These are phyloP conservation scores for Dreissena polymorpha DNA, from an alignment of 1,140 invertebrate species.

Conservation along the genomic window DNA sequence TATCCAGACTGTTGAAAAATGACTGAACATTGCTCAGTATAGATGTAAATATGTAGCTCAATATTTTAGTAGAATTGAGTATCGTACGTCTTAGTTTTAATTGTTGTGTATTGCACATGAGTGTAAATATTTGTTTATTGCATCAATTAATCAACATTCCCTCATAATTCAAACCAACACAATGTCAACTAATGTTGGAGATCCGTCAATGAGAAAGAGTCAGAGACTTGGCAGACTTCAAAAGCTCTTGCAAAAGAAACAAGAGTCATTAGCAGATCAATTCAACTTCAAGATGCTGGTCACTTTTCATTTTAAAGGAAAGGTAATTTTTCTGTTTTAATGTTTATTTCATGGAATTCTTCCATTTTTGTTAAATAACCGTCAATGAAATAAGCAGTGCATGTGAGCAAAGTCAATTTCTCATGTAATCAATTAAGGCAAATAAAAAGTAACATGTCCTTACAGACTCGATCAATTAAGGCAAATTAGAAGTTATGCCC, in stretches of 20 bases:
- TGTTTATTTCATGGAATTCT: too few species aligned
- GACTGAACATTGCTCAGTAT: constrained; percentile 1
- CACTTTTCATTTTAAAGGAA: constrained; percentile 78
- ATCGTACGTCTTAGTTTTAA: background rate
- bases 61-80: background rate
- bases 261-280: constrained; percentile 78
- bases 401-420: too few species aligned
- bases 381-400: too few species aligned
- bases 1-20: background rate
- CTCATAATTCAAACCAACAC: background rate
- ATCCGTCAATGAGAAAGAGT: constrained; percentile 73
- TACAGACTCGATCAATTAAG: too few species aligned
- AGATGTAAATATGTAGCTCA: background rate
- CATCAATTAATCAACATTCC: background rate
- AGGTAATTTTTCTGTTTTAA: constrained; percentile 62
- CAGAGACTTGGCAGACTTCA: constrained; percentile 70
- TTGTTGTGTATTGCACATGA: background rate
- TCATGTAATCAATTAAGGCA: too few species aligned
- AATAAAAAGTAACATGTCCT: too few species aligned
- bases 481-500: too few species aligned
- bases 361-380: too few species aligned
- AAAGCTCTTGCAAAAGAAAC: constrained; percentile 75
- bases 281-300: constrained; percentile 79
- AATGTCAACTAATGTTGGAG: constrained; percentile 62
- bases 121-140: background rate